Evolutionary conservation across 2,113 vertebrate species (phyloP), one percentile per base, ranked within the genome.

Genomic region (Hyla sarda): DNA sequence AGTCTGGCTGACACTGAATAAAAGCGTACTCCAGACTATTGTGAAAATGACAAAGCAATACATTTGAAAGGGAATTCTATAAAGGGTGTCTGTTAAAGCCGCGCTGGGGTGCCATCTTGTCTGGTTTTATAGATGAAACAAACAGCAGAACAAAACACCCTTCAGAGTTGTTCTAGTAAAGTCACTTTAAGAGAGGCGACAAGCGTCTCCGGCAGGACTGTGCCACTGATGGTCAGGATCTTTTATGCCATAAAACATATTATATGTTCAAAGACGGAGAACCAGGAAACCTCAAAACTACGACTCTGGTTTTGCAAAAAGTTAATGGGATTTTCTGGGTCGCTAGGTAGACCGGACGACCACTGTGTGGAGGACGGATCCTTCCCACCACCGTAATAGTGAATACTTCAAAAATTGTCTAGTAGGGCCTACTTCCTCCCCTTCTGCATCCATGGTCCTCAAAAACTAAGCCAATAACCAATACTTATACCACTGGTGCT

Each of bases 91-190:
- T 30, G 41, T 1, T 62, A 50, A 32, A 23, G 79, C 37, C 25
- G 12, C 79, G 11, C n/a, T 48, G 60, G 79, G 79, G 60, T 2
- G 60, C 79, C 58, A 82, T 67, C 58, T 69, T 54, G 79, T 62
- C 78, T 45, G 78, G 62, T 65, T 81, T 67, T 82, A 67, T 82
- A 62, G 37, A 82, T 82, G 41, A 82, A 82, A 67, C 37, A 69
- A 32, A 81, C 52, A 12, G 16, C 8, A 82, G 60, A 82, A 82
- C 79, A 82, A 82, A 82, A 48, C 21, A 21, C 25, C 25, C 28
- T 23, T 69, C 77, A 76, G 47, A 28, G 10, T 19, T 2, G 23
- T 14, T 16, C n/a, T 28, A 52, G 73, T 76, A 47, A 76, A 76
- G 73, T 76, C 45, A 76, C 73, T 47, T 75, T 34, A n/a, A n/a